A percentile compares a stretch with the other conserved stretches of the same genome.
phyloP scores from a whole-genome alignment of 2,113 vertebrate species.

The Solenodon paradoxus region DNA sequence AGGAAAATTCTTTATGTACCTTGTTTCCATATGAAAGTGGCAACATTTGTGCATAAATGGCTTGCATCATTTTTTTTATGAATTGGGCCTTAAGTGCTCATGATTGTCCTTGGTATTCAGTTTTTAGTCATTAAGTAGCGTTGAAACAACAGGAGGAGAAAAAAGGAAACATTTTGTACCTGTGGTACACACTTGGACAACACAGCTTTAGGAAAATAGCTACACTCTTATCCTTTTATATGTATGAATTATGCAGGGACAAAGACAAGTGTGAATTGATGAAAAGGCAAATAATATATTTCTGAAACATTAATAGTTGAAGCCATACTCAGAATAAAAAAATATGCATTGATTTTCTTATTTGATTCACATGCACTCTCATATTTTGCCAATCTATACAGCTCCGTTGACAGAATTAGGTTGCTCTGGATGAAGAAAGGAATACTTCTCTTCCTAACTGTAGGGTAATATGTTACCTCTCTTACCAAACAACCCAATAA shows the following conservation, averaged over 20 bases:
- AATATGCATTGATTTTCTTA: conserved; percentile 80
- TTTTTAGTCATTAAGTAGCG: conserved; percentile 85
- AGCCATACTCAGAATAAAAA: conserved; percentile 64
- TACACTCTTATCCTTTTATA: conserved; percentile 81
- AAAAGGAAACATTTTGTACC: conserved; percentile 87
- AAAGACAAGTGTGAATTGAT: conserved; percentile 83
- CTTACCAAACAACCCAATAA: conserved; percentile 42
- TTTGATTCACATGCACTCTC: conserved; percentile 76
- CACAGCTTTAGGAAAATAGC: conserved; percentile 84
- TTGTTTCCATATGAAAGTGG: conserved; percentile 89
- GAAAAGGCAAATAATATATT: conserved; percentile 85
- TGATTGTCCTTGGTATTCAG: conserved; percentile 87
- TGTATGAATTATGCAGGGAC: conserved; percentile 81
- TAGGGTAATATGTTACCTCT: conserved; percentile 32
- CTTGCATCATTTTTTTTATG: conserved; percentile 83
- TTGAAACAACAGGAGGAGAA: conserved; percentile 88
- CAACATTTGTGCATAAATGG: conserved; percentile 86
- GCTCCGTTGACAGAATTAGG: conserved; percentile 72
- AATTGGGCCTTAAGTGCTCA: conserved; percentile 86
- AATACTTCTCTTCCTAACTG: conserved; percentile 60
- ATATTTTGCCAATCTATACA: conserved; percentile 72
- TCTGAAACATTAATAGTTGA: conserved; percentile 83
- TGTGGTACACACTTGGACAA: conserved; percentile 85
- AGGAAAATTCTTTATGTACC: conserved; percentile 84
- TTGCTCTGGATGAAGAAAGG: conserved; percentile 65